Percentiles rank a stretch among this genome's conserved stretches.
Evolutionary conservation across 2,888 invertebrate genomes (phyloP).

Genomic region (Stenichneumon culpator): DNA sequence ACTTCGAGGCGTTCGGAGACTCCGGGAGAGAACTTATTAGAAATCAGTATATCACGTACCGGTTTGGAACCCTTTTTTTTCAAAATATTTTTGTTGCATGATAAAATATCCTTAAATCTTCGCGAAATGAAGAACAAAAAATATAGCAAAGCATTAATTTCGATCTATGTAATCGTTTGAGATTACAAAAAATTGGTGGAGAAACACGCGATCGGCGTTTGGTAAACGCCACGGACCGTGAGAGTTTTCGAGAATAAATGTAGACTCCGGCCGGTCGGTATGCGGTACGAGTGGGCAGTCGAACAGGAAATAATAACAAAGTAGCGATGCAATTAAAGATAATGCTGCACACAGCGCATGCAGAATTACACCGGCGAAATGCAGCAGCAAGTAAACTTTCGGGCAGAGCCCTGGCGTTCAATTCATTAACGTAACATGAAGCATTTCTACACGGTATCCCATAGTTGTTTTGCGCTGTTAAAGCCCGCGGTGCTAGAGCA

Average conservation of each 20-base stretch:
- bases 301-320: constrained; percentile 66
- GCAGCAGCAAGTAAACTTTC: constrained; percentile 65
- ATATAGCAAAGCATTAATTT: background rate
- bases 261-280: constrained; percentile 26
- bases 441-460: constrained; percentile 64
- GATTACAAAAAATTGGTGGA: background rate
- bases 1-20: constrained; percentile 22
- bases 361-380: constrained; percentile 27
- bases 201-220: constrained; percentile 6
- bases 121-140: background rate
- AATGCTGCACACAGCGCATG: constrained; percentile 46
- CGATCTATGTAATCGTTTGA: constrained; percentile 7
- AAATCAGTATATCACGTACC: background rate
- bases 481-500: constrained; percentile 56
- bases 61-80: background rate
- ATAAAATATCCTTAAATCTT: background rate
- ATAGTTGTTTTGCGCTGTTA: constrained; percentile 25
- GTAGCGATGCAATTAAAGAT: constrained; percentile 71
- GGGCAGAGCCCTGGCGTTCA: constrained; percentile 62
- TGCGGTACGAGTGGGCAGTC: constrained; percentile 61
- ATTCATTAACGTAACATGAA: constrained; percentile 74
- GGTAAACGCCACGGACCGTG: constrained; percentile 21
- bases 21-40: constrained; percentile 2
- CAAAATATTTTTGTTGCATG: background rate
- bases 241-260: constrained; percentile 45